A percentile compares a stretch with the other conserved stretches of the same genome.
Evolutionary conservation across 2,113 vertebrate genomes (phyloP).

Genomic region (Andinoacara biseriatus): DNA sequence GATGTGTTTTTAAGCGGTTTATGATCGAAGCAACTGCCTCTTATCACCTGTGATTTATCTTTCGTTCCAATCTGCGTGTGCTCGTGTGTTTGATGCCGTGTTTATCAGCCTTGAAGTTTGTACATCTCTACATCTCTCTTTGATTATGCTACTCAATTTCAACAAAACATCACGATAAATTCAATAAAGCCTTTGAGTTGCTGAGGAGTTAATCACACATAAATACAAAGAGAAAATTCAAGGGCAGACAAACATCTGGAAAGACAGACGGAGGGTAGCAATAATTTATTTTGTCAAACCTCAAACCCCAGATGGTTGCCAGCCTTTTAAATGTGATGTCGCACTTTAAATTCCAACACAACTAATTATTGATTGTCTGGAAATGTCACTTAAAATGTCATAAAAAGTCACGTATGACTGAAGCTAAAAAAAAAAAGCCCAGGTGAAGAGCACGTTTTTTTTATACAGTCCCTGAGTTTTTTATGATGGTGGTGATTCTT

Average conservation of each 20-base stretch:
- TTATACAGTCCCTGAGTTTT: background rate
- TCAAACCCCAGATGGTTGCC: constrained; percentile 59
- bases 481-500: background rate
- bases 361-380: constrained; percentile 63
- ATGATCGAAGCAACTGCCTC: constrained; percentile 29
- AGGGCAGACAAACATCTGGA: constrained; percentile 65
- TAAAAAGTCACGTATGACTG: constrained; percentile 40
- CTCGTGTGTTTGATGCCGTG: background rate
- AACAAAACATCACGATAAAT: background rate
- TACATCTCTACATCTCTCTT: background rate
- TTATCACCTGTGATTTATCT: constrained; percentile 49
- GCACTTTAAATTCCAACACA: constrained; percentile 58
- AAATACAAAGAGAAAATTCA: constrained; percentile 51
- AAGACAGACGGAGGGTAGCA: constrained; percentile 63
- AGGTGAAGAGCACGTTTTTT: background rate
- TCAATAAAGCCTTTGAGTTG: background rate
- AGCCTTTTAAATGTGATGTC: constrained; percentile 60
- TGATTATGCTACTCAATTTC: background rate
- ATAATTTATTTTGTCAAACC: constrained; percentile 67
- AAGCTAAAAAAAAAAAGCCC: background rate
- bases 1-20: constrained; percentile 45
- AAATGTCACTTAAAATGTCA: constrained; percentile 65
- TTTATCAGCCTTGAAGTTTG: constrained; percentile 12
- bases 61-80: background rate
- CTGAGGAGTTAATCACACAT: constrained; percentile 33